Conservation (phyloP, 2,888 invertebrate species). For the Balanococcus diminutus region DNA sequence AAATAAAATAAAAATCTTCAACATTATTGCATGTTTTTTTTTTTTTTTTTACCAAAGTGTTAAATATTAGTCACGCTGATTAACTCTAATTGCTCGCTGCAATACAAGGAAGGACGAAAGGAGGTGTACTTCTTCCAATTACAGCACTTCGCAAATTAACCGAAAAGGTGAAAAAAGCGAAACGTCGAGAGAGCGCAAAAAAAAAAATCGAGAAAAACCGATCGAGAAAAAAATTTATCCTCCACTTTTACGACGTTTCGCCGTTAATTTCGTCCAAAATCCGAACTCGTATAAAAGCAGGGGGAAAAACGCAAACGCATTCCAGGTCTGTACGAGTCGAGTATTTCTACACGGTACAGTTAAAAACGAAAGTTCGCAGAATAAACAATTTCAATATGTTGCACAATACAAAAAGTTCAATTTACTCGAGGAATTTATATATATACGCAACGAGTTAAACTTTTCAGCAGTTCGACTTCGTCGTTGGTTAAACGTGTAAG, state of each 20-base stretch:
- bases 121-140: background rate
- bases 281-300: background rate
- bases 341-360: no score
- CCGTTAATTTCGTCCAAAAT: conserved; percentile 14
- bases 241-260: background rate
- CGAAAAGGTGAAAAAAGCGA: background rate
- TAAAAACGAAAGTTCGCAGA: conserved; percentile 28
- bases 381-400: conserved; percentile 42
- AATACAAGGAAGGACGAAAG: background rate
- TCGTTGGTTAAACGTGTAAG: conserved; percentile 33
- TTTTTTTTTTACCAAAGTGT: background rate
- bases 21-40: background rate
- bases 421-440: conserved; percentile 30
- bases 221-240: background rate
- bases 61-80: background rate
- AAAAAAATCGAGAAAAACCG: background rate
- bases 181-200: background rate
- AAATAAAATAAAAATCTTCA: background rate
- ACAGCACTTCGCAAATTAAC: background rate
- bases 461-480: conserved; percentile 39
- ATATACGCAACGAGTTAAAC: conserved; percentile 26
- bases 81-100: background rate
- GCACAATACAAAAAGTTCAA: conserved; percentile 42
- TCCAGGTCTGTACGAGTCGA: background rate
- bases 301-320: background rate